Base-by-base conservation (phyloP, 1,140 invertebrate species). In the Dufourea novaeangliae region DNA sequence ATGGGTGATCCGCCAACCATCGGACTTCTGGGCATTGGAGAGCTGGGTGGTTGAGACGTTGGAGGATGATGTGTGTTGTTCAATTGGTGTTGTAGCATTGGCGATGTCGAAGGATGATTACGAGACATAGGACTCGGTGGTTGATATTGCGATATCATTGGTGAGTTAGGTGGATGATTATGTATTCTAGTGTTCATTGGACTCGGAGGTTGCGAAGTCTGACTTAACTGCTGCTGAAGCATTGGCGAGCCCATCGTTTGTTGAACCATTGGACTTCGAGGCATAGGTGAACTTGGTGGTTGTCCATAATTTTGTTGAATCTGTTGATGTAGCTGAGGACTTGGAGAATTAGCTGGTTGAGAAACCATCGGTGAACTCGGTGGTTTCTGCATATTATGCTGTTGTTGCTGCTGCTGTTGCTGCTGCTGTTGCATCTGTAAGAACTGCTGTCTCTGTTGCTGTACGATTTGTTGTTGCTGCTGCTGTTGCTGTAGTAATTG, bases 251-350 rank as follows among this genome's bases (percentile, higher is more conserved):
- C 93, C 80, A 93, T 94, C 1, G 92, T 89, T 54, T 93, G 91
- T 34, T 94, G 94, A 17, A 94, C 90, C 80, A 94, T 93, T 3
- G 95, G 95, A 82, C 94, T 95, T 29, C 95, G 92, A 6, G 94
- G 93, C 84, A 95, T 92, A 0, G 95, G 95, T 0, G 95, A 96
- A 59, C 92, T 93, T 1, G 95, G 94, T 22, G 94, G 94, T 63
- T 94, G 94, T 6, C 88, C 90, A 56, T 93, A 93, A 79, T 88
- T 88, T 59, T 91, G 90, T 78, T 94, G 93, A 41, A 94, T 93
- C 73, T 93, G 93, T 67, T 93, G 92, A 75, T 93, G 92, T 63
- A 94, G 90, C 27, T 94, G 94, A 32, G 94, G 93, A 84, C 90
- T 94, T 0, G 94, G 93, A 4, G 93, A 94, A 78, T 93, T 93